A percentile compares a stretch with the other conserved stretches of the same genome.
These are phyloP conservation scores for Intellagama lesueurii DNA, from an alignment of 2,797 vertebrate genomes.

Conservation along the genomic window DNA sequence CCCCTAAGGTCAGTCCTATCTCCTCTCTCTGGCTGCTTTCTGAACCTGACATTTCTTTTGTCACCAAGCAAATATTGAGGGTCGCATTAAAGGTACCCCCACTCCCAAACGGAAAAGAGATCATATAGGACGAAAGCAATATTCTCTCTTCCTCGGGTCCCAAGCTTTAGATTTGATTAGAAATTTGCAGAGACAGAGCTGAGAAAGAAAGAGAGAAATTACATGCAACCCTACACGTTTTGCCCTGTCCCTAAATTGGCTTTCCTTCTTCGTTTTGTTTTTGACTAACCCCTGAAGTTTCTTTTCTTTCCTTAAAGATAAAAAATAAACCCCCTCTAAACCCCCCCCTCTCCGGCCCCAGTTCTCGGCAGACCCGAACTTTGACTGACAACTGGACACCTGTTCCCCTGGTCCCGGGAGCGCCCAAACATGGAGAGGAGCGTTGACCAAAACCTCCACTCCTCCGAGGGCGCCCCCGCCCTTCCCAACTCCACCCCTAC, in stretches of 20 bases:
- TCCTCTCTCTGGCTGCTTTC: neutral
- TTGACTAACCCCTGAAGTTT: slow-evolving; percentile 64
- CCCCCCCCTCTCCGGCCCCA: neutral
- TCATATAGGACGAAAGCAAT: neutral
- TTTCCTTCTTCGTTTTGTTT: slow-evolving; percentile 47
- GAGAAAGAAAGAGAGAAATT: neutral
- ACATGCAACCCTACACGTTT: neutral
- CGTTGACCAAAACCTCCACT: slow-evolving; percentile 63
- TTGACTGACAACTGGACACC: slow-evolving; percentile 81
- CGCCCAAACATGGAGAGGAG: slow-evolving; percentile 65
- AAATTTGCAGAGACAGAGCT: neutral
- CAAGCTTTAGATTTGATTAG: neutral
- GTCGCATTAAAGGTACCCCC: neutral
- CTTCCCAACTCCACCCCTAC: slow-evolving; percentile 41
- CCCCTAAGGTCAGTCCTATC: no score
- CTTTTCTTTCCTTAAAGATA: neutral
- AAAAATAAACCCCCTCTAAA: neutral
- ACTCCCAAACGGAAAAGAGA: no score
- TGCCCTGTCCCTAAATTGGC: slow-evolving; percentile 28
- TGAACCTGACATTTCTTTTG: neutral
- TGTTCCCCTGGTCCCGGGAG: slow-evolving; percentile 75
- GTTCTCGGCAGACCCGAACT: slow-evolving; percentile 41
- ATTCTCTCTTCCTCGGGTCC: neutral
- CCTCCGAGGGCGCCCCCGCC: slow-evolving; percentile 50
- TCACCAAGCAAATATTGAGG: no score